Evolutionary conservation across 1,140 invertebrate species (phyloP), one percentile per base, ranked within the genome.

Genomic region (Neocloeon triangulifer): DNA sequence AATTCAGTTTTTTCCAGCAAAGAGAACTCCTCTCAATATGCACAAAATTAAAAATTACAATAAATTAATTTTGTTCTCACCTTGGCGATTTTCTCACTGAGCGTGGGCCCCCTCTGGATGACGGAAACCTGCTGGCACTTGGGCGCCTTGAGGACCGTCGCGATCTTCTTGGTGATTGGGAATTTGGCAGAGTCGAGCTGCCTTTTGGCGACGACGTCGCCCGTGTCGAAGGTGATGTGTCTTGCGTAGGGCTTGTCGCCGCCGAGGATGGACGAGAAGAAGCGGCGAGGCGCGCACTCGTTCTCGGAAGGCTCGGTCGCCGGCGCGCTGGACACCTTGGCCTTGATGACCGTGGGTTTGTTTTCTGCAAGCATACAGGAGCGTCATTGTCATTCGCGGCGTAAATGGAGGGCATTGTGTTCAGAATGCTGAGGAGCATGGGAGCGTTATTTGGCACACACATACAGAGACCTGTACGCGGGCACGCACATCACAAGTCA

Each of bases 221-320:
- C 4, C 19, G 18, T 2, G 25, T 7, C 2, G 31, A 21, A 8
- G 21, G n/a, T 9, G 10, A 29, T 58, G 39, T 69, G 71, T 25
- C 42, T 40, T 7, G 70, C 71, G 41, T 76, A 78, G 5, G 73
- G 73, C 16, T 73, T 59, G 43, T 75, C 72, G 2, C 73, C 73
- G 2, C 73, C 73, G 10, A 76, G 54, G 36, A 76, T 74, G 6
- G 73, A 76, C 3, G 73, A 77, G 25, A 73, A 73, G 44, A 77
- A 80, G 38, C 74, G 61, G 27, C 66, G 53, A 1, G 69, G 59
- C 5, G 55, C 56, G 10, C 52, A 43, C 10, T 33, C 39, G 5
- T 40, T 27, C 3, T 31, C 22, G 19, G 35, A 36, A 17, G 39
- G 38, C 15, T 33, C 28, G 0, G 16, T 26, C 3, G 22, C 14